Evolutionary conservation across 1,140 invertebrate genomes (phyloP), one percentile per base, ranked within the genome.

Genomic region (Conus ventricosus): DNA sequence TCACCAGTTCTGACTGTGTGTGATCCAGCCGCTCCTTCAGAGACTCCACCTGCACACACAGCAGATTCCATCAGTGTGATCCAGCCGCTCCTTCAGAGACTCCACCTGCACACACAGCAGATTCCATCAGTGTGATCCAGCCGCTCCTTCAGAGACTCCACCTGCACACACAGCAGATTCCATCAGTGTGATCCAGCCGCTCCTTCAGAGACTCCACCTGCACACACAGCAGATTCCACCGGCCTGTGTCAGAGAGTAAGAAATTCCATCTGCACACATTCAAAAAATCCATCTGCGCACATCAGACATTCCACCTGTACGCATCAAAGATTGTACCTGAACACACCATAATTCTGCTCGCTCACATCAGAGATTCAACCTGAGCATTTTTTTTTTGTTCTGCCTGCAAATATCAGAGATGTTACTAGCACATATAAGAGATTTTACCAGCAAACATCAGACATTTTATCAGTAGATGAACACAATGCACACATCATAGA

Each of bases 121-220:
- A 15, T 23, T 53, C 15, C 10, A 10, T 54, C 39, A 10, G 94
- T 96, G 96, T 95, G 95, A 94, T 96, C 96, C 81, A 96, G 91
- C 87, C 96, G 95, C 88, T 96, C 95, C 84, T 96, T 95, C 84
- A 96, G 90, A 60, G 95, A 93, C 57, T 95, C 95, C 20, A 96
- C 96, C 94, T 97, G 88, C 5, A 39, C 10, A 85, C 54, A 67
- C 25, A 3, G 20, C 7, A 51, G 15, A 15, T 23, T 53, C 15
- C n/a, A n/a, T n/a, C n/a, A n/a, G 94, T 96, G 96, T 95, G 95
- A 94, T 96, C 96, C 81, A 96, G 91, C 87, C 96, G 95, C 87
- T 96, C 95, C 84, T 96, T 95, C 84, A 96, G 90, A 60, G 95
- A 93, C 57, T 95, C 95, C 20, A 96, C 96, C 94, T 97, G 88